Conservation (phyloP, 1,140 invertebrate genomes). For the Lepeophtheirus salmonis region DNA sequence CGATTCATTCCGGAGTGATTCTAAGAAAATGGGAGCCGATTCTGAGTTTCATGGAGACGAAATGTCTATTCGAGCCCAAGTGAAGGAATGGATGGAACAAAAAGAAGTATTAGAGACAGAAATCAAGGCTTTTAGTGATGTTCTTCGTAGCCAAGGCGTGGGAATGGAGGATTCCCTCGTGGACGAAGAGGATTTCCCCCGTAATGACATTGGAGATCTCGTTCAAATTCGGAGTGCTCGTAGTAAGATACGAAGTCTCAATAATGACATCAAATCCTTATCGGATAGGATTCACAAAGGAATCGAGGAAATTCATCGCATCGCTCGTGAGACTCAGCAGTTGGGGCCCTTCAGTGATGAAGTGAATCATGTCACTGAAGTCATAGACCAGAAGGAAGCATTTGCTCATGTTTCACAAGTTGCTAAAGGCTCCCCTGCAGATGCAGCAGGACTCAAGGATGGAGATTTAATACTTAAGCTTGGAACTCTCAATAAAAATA, state of each 20-base stretch:
- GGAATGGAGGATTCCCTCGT: constrained; percentile 70
- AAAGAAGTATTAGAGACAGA: constrained; percentile 4
- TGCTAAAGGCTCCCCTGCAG: constrained; percentile 53
- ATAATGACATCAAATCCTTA: constrained; percentile 69
- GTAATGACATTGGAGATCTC: constrained; percentile 65
- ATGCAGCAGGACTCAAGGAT: constrained; percentile 47
- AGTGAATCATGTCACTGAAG: background rate
- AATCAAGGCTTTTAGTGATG: background rate
- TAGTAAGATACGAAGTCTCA: constrained; percentile 41
- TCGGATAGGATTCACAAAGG: constrained; percentile 65
- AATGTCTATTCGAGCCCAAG: background rate
- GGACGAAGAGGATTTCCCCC: constrained; percentile 64
- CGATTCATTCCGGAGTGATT: too few species aligned
- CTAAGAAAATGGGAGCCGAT: too few species aligned
- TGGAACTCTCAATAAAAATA: constrained; percentile 53
- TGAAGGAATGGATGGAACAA: background rate
- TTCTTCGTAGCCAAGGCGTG: constrained; percentile 29
- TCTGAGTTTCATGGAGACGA: too few species aligned
- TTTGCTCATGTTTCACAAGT: constrained; percentile 55
- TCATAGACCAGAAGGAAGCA: too few species aligned
- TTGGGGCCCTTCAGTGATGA: background rate
- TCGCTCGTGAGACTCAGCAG: constrained; percentile 20
- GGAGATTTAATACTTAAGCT: constrained; percentile 57
- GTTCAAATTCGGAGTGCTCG: constrained; percentile 54
- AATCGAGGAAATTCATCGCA: constrained; percentile 37